A percentile compares a stretch with the other conserved stretches of the same genome.
Conservation (phyloP, 2,797 vertebrate species). For the Neosilurus mollespiculum region DNA sequence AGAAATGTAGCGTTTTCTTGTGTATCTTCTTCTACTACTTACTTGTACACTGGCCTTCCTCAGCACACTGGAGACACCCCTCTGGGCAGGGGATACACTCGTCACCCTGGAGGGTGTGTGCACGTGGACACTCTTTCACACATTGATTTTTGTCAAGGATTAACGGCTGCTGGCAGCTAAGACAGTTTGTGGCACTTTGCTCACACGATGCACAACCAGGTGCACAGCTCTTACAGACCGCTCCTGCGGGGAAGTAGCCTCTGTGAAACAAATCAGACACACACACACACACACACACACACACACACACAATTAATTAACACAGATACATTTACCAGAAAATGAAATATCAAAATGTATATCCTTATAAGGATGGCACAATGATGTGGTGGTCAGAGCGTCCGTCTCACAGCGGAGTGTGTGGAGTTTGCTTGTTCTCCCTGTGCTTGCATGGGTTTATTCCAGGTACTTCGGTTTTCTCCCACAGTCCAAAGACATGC, state of each 20-base stretch:
- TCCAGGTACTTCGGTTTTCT: too few relatives aligned
- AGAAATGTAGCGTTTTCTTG: neutral
- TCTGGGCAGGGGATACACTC: slow-evolving; percentile 79
- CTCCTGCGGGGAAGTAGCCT: slow-evolving; percentile 67
- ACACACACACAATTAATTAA: neutral
- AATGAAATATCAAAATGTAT: neutral
- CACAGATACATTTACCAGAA: neutral
- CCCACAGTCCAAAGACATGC: too few relatives aligned
- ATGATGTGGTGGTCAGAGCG: too few relatives aligned
- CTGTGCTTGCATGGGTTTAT: too few relatives aligned
- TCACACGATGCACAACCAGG: slow-evolving; percentile 77
- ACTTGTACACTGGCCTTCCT: slow-evolving; percentile 83
- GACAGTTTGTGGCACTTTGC: slow-evolving; percentile 77
- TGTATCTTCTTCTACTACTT: slow-evolving; percentile 24
- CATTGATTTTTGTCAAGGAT: slow-evolving; percentile 78
- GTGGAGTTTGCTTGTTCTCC: too few relatives aligned
- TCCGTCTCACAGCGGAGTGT: too few relatives aligned
- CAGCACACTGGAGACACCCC: slow-evolving; percentile 79
- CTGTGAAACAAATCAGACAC: slow-evolving; percentile 54
- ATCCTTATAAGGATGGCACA: neutral
- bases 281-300: neutral
- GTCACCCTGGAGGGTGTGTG: slow-evolving; percentile 66
- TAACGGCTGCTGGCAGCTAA: slow-evolving; percentile 76
- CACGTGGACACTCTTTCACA: slow-evolving; percentile 75
- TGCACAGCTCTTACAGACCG: slow-evolving; percentile 72